Evolutionary conservation across 2,113 vertebrate species (phyloP).

Genomic region (Cinclus mexicanus): DNA sequence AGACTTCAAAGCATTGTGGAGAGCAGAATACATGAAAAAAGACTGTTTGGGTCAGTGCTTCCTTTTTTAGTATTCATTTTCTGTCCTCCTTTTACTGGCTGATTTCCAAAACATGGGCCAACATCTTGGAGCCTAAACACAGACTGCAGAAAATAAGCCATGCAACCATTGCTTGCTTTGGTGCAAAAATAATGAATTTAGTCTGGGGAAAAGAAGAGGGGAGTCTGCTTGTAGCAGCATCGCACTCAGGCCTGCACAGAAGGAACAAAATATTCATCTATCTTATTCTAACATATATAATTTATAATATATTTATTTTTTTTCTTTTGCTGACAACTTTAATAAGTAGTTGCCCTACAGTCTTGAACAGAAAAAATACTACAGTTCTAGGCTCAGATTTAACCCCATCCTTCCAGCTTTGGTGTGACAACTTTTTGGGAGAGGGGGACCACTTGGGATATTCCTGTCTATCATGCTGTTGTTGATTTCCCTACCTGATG

Average conservation of each 20-base stretch:
- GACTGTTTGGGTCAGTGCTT: constrained; percentile 58
- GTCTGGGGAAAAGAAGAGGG: constrained; percentile 40
- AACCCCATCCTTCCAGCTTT: constrained; percentile 53
- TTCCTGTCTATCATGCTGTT: constrained; percentile 42
- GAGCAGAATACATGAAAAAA: constrained; percentile 43
- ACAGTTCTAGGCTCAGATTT: constrained; percentile 24
- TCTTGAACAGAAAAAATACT: constrained; percentile 39
- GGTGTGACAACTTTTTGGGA: neutral
- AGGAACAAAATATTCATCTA: neutral
- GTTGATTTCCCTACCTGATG: constrained; percentile 61
- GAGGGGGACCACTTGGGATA: neutral
- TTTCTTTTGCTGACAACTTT: neutral
- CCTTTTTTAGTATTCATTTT: constrained; percentile 63
- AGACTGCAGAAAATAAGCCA: constrained; percentile 60
- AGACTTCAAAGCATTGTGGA: constrained; percentile 62
- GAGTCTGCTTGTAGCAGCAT: neutral
- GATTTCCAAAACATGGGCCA: constrained; percentile 54
- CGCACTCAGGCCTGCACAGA: neutral
- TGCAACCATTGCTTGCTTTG: constrained; percentile 24
- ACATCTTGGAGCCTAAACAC: constrained; percentile 62
- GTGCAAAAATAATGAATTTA: constrained; percentile 56
- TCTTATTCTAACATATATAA: neutral
- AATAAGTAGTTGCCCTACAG: neutral
- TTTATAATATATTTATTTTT: constrained; percentile 6
- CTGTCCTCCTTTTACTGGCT: constrained; percentile 10